Percentiles rank a stretch among this genome's conserved stretches.
Evolutionary conservation across 2,113 vertebrate genomes (phyloP).

Genomic region (Otus sunia): DNA sequence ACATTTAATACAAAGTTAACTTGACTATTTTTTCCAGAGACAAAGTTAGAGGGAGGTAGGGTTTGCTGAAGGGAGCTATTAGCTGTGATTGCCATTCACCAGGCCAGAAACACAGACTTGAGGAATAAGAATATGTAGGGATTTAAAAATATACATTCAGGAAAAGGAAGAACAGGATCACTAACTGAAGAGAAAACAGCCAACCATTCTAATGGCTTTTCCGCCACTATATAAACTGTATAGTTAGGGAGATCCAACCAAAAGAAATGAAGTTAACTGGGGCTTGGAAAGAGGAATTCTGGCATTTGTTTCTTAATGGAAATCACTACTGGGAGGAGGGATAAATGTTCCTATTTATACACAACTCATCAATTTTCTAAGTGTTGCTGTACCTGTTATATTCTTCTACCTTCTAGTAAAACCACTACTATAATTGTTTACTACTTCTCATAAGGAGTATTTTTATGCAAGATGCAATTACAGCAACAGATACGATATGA

Average conservation of each 20-base stretch:
- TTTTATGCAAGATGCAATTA: background rate
- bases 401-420: background rate
- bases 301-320: background rate
- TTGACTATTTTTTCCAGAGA: background rate
- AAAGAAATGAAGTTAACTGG: background rate
- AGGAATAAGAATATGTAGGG: background rate
- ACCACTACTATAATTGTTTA: background rate
- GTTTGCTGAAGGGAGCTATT: background rate
- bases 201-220: background rate
- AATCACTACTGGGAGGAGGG: background rate
- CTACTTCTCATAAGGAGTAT: background rate
- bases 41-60: background rate
- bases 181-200: accelerated
- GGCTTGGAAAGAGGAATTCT: background rate
- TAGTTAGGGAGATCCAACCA: background rate
- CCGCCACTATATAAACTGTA: background rate
- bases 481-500: background rate
- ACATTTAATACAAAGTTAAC: background rate
- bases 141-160: background rate
- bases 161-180: background rate
- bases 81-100: background rate
- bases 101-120: background rate
- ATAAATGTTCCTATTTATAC: background rate
- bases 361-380: background rate
- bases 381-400: background rate